A percentile compares a stretch with the other conserved stretches of the same genome.
Conservation (phyloP, 2,797 vertebrate species). For the Artibeus jamaicensis region DNA sequence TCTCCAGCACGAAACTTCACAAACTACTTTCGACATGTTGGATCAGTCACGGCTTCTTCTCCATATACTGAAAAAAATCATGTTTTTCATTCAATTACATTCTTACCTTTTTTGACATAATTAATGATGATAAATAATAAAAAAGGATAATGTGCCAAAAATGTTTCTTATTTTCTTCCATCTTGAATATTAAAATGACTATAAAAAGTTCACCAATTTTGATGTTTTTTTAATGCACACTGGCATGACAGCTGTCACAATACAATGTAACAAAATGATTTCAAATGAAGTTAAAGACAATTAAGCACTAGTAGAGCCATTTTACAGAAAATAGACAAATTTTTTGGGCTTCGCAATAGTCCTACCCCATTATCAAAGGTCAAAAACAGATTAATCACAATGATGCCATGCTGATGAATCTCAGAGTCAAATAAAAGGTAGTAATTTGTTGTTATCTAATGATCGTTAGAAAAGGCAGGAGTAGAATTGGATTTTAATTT, state of each 20-base stretch:
- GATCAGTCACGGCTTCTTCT: not conserved
- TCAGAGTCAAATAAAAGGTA: not conserved
- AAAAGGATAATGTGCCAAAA: not conserved
- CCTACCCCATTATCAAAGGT: not conserved
- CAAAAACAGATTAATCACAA: not conserved
- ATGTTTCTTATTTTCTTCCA: not conserved
- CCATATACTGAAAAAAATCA: not conserved
- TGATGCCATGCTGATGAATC: not conserved
- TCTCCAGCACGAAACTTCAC: not conserved
- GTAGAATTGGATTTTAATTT: not conserved
- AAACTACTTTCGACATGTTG: not conserved
- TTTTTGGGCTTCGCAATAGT: not conserved
- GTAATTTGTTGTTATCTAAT: not conserved
- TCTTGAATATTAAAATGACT: not conserved
- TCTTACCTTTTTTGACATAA: not conserved
- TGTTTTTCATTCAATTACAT: not conserved
- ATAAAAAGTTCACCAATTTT: not conserved
- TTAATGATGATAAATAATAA: not conserved
- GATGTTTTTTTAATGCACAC: not conserved
- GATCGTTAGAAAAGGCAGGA: not conserved
- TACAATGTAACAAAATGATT: not conserved
- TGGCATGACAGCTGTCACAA: not conserved
- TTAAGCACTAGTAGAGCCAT: not conserved
- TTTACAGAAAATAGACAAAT: not conserved
- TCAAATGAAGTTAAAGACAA: not conserved